phyloP scores from a whole-genome alignment of 1,140 invertebrate genomes.

The Hycleus cichorii region DNA sequence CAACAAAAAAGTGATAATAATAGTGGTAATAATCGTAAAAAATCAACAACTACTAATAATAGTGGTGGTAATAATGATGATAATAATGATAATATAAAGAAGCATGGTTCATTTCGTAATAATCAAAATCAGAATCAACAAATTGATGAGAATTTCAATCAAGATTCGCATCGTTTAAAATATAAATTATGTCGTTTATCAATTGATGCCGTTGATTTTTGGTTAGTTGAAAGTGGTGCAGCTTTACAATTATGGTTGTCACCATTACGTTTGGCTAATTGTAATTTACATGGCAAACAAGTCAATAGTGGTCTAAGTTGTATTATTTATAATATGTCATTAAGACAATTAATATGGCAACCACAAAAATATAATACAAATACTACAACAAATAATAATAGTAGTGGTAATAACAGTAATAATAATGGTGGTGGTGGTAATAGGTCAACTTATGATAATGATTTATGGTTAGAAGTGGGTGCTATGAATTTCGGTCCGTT shows the following conservation, averaged over 20 bases:
- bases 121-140: constrained; percentile 5
- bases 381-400: constrained; percentile 26
- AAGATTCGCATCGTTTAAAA: constrained; percentile 58
- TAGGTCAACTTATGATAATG: constrained; percentile 40
- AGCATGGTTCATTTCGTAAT: background rate
- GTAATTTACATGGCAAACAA: constrained; percentile 88
- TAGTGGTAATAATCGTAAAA: background rate
- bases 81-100: background rate
- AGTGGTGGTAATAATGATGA: constrained; percentile 16
- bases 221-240: constrained; percentile 81
- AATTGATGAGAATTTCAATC: constrained; percentile 18
- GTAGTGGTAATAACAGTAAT: constrained; percentile 31
- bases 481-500: constrained; percentile 84
- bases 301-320: constrained; percentile 86
- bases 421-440: constrained; percentile 35
- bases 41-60: constrained; percentile 4
- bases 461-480: constrained; percentile 89
- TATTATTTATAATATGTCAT: constrained; percentile 68
- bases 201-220: constrained; percentile 86
- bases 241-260: constrained; percentile 83
- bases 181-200: constrained; percentile 89
- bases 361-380: constrained; percentile 35
- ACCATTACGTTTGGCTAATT: constrained; percentile 80
- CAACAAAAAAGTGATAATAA: constrained; percentile 3
- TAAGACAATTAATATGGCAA: constrained; percentile 61